Evolutionary conservation across 2,797 vertebrate species (phyloP).

Genomic region (Apodemus agrarius): DNA sequence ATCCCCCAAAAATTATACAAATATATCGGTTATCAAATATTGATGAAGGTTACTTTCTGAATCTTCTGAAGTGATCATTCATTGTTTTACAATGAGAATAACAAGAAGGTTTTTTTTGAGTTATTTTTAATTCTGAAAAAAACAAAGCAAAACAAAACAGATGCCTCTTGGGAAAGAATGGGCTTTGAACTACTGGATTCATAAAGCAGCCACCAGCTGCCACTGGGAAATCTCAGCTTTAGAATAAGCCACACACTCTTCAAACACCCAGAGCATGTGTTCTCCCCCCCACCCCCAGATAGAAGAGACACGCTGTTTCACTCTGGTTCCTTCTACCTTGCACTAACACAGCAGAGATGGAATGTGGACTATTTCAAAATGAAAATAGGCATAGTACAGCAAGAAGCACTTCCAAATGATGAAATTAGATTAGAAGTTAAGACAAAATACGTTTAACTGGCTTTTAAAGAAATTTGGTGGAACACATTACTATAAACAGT

Average conservation of each 20-base stretch:
- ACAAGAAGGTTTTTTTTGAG: not conserved
- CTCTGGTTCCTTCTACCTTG: slow-evolving; percentile 59
- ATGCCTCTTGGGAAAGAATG: slow-evolving; percentile 49
- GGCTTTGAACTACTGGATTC: slow-evolving; percentile 70
- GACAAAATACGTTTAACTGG: slow-evolving; percentile 81
- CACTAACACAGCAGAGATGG: slow-evolving; percentile 69
- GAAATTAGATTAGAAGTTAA: slow-evolving; percentile 83
- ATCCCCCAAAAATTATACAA: not conserved
- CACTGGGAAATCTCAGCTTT: slow-evolving; percentile 51
- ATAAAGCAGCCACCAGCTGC: slow-evolving; percentile 61
- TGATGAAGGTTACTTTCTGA: not conserved
- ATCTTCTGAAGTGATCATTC: slow-evolving; percentile 49
- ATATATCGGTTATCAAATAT: not conserved
- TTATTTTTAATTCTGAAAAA: slow-evolving; percentile 57
- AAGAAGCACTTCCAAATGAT: slow-evolving; percentile 77
- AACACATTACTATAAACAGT: slow-evolving; percentile 82
- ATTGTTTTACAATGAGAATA: slow-evolving; percentile 50
- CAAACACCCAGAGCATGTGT: not conserved
- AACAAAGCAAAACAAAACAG: not conserved
- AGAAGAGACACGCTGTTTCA: slow-evolving; percentile 57
- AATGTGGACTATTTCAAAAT: slow-evolving; percentile 74
- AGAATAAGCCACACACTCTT: slow-evolving; percentile 45
- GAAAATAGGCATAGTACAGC: slow-evolving; percentile 70
- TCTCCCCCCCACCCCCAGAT: not conserved
- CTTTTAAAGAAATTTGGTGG: slow-evolving; percentile 82